phyloP scores from a whole-genome alignment of 2,888 invertebrate species.

The Mythimna lalbum region DNA sequence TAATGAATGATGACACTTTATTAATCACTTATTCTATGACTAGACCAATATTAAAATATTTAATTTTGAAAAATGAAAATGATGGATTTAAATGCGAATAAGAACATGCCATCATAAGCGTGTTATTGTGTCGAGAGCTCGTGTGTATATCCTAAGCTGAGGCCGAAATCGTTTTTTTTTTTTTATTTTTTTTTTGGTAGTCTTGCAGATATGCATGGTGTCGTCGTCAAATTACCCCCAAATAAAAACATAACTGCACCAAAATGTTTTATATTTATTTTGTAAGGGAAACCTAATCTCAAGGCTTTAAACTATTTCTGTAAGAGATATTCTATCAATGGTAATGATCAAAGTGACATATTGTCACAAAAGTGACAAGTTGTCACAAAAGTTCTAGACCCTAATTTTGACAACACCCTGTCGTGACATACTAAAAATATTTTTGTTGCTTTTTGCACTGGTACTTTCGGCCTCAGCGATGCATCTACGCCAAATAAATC shows the following conservation, averaged over 20 bases:
- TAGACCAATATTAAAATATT: slow-evolving; percentile 55
- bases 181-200: too few species aligned
- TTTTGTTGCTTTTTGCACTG: not conserved
- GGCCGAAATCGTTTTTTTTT: not conserved
- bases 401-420: not conserved
- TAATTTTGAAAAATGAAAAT: slow-evolving; percentile 35
- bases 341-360: too few species aligned
- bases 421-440: not conserved
- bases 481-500: not conserved
- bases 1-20: slow-evolving; percentile 34
- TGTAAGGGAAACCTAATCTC: not conserved
- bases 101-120: slow-evolving; percentile 34
- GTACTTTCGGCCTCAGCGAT: slow-evolving; percentile 19
- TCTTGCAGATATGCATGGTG: not conserved
- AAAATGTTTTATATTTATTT: not conserved
- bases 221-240: not conserved
- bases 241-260: not conserved
- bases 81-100: slow-evolving; percentile 30
- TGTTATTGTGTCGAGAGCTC: slow-evolving; percentile 37
- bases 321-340: too few species aligned
- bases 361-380: too few species aligned
- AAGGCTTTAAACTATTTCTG: too few species aligned
- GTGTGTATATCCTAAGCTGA: slow-evolving; percentile 6
- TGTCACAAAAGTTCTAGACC: not conserved
- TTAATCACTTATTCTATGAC: slow-evolving; percentile 65